phyloP scores from a whole-genome alignment of 2,797 vertebrate species.

The Syngnathus acus region DNA sequence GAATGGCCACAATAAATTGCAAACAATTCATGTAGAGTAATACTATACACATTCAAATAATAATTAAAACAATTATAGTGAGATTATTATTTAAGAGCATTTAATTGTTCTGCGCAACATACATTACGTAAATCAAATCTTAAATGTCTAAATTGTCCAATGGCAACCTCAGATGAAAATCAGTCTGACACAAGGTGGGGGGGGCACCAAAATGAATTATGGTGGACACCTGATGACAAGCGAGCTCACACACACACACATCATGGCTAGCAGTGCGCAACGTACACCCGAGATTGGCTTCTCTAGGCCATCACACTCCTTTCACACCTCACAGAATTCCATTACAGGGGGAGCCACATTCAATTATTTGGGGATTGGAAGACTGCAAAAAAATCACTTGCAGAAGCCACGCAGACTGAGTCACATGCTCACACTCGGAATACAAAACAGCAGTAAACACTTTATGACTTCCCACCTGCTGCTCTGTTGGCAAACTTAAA shows the following conservation, averaged over 20 bases:
- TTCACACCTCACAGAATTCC: slow-evolving; percentile 61
- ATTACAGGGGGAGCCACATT: slow-evolving; percentile 57
- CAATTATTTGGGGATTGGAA: slow-evolving; percentile 48
- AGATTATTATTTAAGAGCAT: too few species aligned
- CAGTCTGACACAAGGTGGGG: background rate
- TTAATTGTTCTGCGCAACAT: too few species aligned
- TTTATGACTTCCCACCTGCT: background rate
- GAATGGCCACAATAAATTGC: too few species aligned
- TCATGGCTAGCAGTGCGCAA: slow-evolving; percentile 26
- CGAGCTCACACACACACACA: slow-evolving; percentile 11
- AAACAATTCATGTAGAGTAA: too few species aligned
- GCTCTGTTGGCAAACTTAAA: background rate
- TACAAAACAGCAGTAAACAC: slow-evolving; percentile 1
- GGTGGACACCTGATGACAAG: background rate
- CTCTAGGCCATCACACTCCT: slow-evolving; percentile 52
- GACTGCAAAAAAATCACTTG: slow-evolving; percentile 23
- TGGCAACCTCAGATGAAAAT: too few species aligned
- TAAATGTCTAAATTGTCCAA: too few species aligned
- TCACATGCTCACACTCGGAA: slow-evolving; percentile 12
- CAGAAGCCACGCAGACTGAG: slow-evolving; percentile 8
- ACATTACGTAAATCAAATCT: too few species aligned
- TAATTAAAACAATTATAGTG: too few species aligned
- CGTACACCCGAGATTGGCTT: slow-evolving; percentile 53
- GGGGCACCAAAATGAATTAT: background rate
- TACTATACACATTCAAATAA: too few species aligned